phyloP scores from a whole-genome alignment of 2,888 invertebrate genomes.

The Acleris laterana region DNA sequence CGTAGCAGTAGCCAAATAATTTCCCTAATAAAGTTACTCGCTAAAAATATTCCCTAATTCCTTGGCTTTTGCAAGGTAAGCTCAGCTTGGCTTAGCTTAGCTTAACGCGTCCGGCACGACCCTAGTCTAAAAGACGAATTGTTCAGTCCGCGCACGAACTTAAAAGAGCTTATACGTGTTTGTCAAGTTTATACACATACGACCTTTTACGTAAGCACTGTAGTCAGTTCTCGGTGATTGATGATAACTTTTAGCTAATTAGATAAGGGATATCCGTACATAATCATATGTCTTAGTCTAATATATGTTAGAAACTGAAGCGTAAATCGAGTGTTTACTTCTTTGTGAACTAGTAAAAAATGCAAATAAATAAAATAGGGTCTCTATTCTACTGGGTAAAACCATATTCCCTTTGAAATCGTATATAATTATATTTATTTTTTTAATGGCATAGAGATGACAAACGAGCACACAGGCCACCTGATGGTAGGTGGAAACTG shows the following conservation, averaged over 20 bases:
- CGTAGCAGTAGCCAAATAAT: not conserved
- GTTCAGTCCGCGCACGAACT: constrained; percentile 38
- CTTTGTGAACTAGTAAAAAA: no score
- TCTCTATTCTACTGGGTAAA: no score
- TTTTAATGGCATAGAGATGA: no score
- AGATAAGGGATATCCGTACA: constrained; percentile 52
- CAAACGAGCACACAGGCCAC: no score
- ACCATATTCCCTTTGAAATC: no score
- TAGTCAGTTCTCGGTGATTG: constrained; percentile 51
- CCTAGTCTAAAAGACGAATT: constrained; percentile 51
- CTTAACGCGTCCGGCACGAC: constrained; percentile 26
- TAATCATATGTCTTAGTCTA: constrained; percentile 37
- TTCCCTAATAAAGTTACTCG: not conserved
- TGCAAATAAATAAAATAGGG: no score
- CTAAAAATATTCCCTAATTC: constrained; percentile 12
- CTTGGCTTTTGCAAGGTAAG: constrained; percentile 10
- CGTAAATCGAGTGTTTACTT: no score
- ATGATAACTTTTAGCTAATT: constrained; percentile 62
- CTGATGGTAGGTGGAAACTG: no score
- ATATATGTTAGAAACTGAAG: not conserved
- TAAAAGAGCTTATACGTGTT: not conserved
- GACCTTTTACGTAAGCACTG: not conserved
- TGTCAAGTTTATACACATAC: not conserved
- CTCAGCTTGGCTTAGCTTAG: constrained; percentile 17
- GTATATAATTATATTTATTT: no score